These are phyloP conservation scores for Parapsyche elsis DNA, from an alignment of 1,140 invertebrate species.

Conservation along the genomic window DNA sequence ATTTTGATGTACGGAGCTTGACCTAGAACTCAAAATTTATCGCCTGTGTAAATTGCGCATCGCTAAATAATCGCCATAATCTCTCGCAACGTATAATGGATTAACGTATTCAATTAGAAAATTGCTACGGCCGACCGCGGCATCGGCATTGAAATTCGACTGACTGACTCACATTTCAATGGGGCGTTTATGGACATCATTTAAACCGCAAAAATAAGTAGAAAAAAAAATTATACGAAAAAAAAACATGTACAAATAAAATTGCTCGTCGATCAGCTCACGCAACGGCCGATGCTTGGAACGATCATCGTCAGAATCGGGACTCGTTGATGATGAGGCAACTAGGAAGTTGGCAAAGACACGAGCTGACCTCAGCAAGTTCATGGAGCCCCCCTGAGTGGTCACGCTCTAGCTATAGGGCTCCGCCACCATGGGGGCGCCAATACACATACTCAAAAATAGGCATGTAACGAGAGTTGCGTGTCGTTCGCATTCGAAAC, in stretches of 20 bases:
- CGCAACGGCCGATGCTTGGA: neutral
- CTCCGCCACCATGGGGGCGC: constrained; percentile 17
- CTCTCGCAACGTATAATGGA: neutral
- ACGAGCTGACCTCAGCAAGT: constrained; percentile 39
- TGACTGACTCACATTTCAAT: neutral
- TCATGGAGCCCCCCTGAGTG: constrained; percentile 22
- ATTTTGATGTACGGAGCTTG: neutral
- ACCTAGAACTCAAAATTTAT: neutral
- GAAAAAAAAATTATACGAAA: neutral
- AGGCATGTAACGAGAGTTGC: neutral
- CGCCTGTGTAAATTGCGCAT: neutral
- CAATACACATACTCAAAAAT: neutral
- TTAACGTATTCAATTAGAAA: constrained; percentile 21
- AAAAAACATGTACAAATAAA: neutral
- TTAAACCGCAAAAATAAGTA: too few species aligned
- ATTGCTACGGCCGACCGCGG: neutral
- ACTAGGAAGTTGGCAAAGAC: constrained; percentile 38
- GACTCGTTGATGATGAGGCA: constrained; percentile 31
- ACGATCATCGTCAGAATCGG: constrained; percentile 24
- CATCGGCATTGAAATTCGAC: constrained; percentile 4
- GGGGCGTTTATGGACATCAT: neutral
- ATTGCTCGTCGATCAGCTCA: neutral
- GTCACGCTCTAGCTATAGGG: constrained; percentile 26
- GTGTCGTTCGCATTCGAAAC: neutral
- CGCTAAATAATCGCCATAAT: neutral